Evolutionary conservation across 2,888 invertebrate genomes (phyloP), one percentile per base, ranked within the genome.

Genomic region (Drosophila nr. perissopoda): DNA sequence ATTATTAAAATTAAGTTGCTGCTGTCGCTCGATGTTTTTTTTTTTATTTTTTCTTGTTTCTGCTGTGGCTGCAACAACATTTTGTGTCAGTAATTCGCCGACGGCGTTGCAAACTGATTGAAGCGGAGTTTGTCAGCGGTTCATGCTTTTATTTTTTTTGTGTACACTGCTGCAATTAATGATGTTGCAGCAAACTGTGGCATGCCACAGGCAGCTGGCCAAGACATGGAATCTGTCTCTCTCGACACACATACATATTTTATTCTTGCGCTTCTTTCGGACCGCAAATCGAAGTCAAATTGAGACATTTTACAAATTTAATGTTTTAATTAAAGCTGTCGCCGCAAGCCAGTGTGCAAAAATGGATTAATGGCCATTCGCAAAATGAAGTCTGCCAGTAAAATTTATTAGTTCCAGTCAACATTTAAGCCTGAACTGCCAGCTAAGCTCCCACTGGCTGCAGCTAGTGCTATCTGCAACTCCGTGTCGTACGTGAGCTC

Each of bases 1-100:
- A 88, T 85, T 71, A 78, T 79, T 72, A 79, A 86, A 81, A 86
- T 89, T 81, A 76, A 86, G 86, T 88, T 84, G 71, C 81, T 82
- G 76, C 49, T 59, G 57, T 34, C 40, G 52, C 29, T 38, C 27
- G 53, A 31, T 3, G 10, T 40, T 10, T 61, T 59, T 34, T 36
- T 36, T 0, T 16, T 13, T 59, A n/a, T 49, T 18, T 27, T 46
- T 27, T 64, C 54, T 40, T 58, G 52, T 49, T 54, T 61, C 13
- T 64, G 49, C 5, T 79, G 79, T 40, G 53, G 68, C 72, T 56
- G 62, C 21, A 73, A 76, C 69, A 79, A 68, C 67, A 77, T 56
- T 81, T 64, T 81, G 63, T 52, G 81, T 58, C 77, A 76, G 52
- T 60, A 65, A 70, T 76, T 79, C 74, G 77, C 78, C 77, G 67